Evolutionary conservation across 2,888 invertebrate genomes (phyloP), one percentile per base, ranked within the genome.

Genomic region (Synanthedon andrenaeformis): DNA sequence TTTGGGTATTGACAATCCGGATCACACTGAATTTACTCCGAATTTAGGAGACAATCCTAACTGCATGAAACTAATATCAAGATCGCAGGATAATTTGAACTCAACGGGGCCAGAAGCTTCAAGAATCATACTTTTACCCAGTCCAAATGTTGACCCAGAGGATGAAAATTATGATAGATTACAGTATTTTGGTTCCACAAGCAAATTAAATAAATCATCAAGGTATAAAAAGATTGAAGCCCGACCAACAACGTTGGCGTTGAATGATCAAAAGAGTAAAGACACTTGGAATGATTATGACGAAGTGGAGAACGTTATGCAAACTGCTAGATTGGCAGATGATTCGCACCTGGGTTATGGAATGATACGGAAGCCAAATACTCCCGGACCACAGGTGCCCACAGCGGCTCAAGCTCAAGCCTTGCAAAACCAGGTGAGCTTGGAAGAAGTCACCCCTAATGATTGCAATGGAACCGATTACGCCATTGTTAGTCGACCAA

Each of bases 261-360:
- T 89, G 11, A 68, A 72, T 57, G 84, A 85, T 52, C 64, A 75
- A n/a, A 85, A 86, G 61, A 75, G 61, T 62, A 86, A 86, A 66
- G 88, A 88, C 52, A 87, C 89, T 14, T 91, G 91, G 83, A 93
- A 92, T 74, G 93, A 94, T 74, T 94, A 94, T 70, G 94, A 94
- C 73, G 90, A 93, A 67, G 93, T 94, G 53, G 90, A 90, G 59
- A 90, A 91, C 78, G 85, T 88, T 1, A 91, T 92, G 85, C 91
- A 92, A 63, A 88, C 92, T 49, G 92, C 91, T 49, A 89, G 94
- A 62, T 79, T 92, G 62, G 94, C 94, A 49, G 94, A 95, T 71
- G 94, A 95, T 69, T 94, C 93, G 56, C 93, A 93, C 77, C 88
- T 92, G 61, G 94, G 95, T 0, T 94, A 95, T 73, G 94, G 94